Base-by-base conservation (phyloP, 2,888 invertebrate genomes). In the Pteria penguin region DNA sequence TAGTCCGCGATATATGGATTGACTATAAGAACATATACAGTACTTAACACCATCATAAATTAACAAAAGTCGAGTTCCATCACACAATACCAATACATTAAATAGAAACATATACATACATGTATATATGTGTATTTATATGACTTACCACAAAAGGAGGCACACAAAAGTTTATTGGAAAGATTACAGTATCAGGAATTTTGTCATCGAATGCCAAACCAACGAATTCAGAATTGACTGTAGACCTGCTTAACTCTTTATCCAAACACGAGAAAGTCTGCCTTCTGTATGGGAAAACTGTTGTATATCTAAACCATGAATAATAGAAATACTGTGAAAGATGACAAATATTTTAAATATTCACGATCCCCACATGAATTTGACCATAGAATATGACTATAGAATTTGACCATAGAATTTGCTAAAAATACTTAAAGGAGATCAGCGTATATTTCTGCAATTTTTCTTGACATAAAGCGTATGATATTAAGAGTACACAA, bases 251-350 rank as follows among this genome's bases (percentile, higher is more conserved):
- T 14, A 88, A 76, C n/a, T 76, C 79, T 8, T 82, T 82, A 58
- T 87, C 87, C 22, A 36, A 78, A 75, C 88, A 88, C 11, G 86
- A 84, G 72, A 88, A 88, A 57, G 84, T 84, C 36, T 83, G 82
- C 57, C 82, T 82, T 26, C 86, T 74, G 36, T 86, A 76, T 0
- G 88, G 88, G 54, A 88, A 87, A 11, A 82, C 72, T 26, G 84
- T 83, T 3, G 87, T 87, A 83, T 84, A 87, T 75, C 88, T 88
- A n/a, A n/a, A n/a, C n/a, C n/a, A n/a, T n/a, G n/a, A n/a, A n/a
- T n/a, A n/a, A n/a, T n/a, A n/a, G n/a, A n/a, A n/a, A n/a, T n/a
- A n/a, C n/a, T n/a, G n/a, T n/a, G n/a, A n/a, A n/a, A n/a, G n/a
- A n/a, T n/a, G n/a, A n/a, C n/a, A n/a, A n/a, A n/a, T n/a, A n/a